Conservation (phyloP, 2,888 invertebrate species). For the Lissonota sp. region DNA sequence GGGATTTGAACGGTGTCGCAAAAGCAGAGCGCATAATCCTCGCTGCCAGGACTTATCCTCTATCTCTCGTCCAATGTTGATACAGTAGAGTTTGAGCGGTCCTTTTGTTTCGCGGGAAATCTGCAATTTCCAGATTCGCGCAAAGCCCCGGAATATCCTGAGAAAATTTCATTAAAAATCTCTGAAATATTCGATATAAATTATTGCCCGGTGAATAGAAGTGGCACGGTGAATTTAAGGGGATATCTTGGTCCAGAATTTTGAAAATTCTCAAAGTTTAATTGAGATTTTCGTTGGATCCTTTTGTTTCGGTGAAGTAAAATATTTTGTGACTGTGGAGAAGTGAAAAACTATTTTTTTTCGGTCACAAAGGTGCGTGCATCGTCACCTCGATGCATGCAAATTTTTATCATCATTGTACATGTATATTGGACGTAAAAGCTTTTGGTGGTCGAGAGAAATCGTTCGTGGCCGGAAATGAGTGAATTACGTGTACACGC, state of each 20-base stretch:
- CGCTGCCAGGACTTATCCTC: neutral
- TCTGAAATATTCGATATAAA: conserved; percentile 13
- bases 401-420: neutral
- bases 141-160: conserved; percentile 20
- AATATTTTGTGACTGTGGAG: no score
- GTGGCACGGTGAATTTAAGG: conserved; percentile 14
- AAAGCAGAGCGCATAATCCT: conserved; percentile 54
- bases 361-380: conserved; percentile 1
- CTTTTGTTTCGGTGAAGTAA: neutral
- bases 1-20: conserved; percentile 28
- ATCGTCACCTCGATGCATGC: neutral
- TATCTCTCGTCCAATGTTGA: conserved; percentile 24
- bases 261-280: conserved; percentile 25
- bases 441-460: conserved; percentile 24
- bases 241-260: no score
- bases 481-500: conserved; percentile 45
- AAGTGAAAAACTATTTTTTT: neutral
- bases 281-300: neutral
- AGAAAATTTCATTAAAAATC: conserved; percentile 22
- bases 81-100: conserved; percentile 39
- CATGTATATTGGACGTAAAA: no score
- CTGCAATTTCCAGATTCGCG: conserved; percentile 20
- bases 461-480: conserved; percentile 51
- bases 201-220: neutral
- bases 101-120: conserved; percentile 41